These are phyloP conservation scores for Malacoraja senta DNA, from an alignment of 2,797 vertebrate genomes.

Conservation along the genomic window DNA sequence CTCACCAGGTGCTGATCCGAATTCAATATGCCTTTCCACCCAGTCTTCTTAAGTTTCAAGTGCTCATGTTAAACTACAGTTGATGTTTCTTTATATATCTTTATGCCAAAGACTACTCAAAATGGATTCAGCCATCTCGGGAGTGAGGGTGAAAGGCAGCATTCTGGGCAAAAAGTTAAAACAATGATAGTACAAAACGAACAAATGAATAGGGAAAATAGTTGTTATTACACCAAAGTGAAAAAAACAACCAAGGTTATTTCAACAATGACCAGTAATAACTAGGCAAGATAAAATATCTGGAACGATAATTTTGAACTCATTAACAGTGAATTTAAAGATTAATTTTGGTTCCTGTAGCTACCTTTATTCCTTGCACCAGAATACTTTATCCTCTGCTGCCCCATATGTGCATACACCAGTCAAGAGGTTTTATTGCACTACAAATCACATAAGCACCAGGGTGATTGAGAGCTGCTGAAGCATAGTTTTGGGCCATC, in stretches of 20 bases:
- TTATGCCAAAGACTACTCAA: background rate
- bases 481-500: background rate
- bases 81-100: background rate
- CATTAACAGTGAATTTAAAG: background rate
- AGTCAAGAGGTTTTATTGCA: conserved; percentile 18
- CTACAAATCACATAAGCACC: conserved; percentile 1
- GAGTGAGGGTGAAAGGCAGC: background rate
- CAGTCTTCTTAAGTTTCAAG: background rate
- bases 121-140: background rate
- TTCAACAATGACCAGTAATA: background rate
- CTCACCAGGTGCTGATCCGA: background rate
- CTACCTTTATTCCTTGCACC: conserved; percentile 14
- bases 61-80: background rate
- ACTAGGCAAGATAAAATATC: background rate
- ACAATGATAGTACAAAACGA: background rate
- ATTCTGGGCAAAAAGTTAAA: background rate
- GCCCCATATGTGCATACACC: background rate
- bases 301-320: background rate
- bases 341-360: conserved; percentile 12
- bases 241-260: background rate
- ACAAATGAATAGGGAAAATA: background rate
- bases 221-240: background rate
- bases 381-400: no score
- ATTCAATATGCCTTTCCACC: background rate
- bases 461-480: conserved; percentile 20